A percentile compares a stretch with the other conserved stretches of the same genome.
Evolutionary conservation across 2,113 vertebrate species (phyloP).

Genomic region (Bubo bubo): DNA sequence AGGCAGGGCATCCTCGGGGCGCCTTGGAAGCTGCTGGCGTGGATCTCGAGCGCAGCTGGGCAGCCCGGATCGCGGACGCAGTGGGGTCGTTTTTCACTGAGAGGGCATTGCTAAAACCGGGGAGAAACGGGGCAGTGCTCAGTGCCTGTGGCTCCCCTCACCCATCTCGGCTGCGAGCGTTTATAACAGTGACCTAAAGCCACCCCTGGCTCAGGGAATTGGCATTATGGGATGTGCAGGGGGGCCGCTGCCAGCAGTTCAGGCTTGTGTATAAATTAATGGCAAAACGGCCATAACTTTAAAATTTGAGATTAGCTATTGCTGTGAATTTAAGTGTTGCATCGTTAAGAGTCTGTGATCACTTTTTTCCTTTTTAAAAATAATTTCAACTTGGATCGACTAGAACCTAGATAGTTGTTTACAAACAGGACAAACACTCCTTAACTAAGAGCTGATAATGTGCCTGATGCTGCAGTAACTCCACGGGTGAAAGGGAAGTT

Average conservation of each 20-base stretch:
- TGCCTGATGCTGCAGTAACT: background rate
- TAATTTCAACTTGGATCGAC: background rate
- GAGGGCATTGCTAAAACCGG: background rate
- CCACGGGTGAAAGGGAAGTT: background rate
- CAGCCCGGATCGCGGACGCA: no score
- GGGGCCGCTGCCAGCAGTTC: background rate
- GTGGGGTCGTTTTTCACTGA: background rate
- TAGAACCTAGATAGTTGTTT: background rate
- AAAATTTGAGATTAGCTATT: background rate
- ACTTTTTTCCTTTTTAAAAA: background rate
- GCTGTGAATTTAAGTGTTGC: background rate
- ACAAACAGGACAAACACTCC: no score
- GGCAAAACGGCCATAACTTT: background rate
- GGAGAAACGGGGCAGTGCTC: background rate
- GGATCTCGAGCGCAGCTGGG: background rate
- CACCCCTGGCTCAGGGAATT: background rate
- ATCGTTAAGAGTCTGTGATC: background rate
- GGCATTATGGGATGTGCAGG: background rate
- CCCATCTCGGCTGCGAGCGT: background rate
- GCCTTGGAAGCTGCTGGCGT: background rate
- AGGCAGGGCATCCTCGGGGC: background rate
- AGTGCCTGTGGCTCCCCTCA: background rate
- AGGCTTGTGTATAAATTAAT: background rate
- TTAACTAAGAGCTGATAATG: background rate
- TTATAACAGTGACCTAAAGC: background rate